Evolutionary conservation across 2,888 invertebrate species (phyloP).

Genomic region (Cheilosia variabilis): DNA sequence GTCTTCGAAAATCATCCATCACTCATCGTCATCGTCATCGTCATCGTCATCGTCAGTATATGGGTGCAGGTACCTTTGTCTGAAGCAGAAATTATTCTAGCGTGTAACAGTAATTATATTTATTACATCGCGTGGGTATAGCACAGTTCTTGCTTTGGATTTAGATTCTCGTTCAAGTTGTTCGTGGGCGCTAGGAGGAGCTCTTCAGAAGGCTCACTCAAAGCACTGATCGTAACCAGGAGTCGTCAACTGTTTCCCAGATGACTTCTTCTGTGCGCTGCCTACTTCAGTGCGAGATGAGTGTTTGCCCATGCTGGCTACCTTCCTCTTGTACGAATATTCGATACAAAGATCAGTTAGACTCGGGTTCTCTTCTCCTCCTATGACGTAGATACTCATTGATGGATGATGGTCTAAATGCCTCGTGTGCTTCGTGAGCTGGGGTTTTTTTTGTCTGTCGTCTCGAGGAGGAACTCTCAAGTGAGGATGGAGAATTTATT

Average conservation of each 20-base stretch:
- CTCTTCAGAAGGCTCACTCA: constrained; percentile 42
- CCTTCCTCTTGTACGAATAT: constrained; percentile 6
- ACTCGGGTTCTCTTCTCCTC: not conserved
- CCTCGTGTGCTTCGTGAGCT: constrained; percentile 60
- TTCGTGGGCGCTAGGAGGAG: constrained; percentile 46
- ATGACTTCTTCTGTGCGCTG: constrained; percentile 28
- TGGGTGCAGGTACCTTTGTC: not conserved
- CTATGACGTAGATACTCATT: constrained; percentile 52
- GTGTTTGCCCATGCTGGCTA: constrained; percentile 45
- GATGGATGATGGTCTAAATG: constrained; percentile 60
- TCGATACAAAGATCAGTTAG: constrained; percentile 9
- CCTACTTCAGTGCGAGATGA: constrained; percentile 35
- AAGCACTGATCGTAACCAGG: constrained; percentile 40
- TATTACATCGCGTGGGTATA: constrained; percentile 41
- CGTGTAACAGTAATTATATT: constrained; percentile 55
- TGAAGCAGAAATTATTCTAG: constrained; percentile 20
- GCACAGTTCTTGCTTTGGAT: constrained; percentile 22
- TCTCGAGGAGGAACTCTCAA: constrained; percentile 31
- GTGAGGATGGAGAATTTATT: constrained; percentile 42
- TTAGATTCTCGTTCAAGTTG: constrained; percentile 3
- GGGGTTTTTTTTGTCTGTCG: constrained; percentile 1
- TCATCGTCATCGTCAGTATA: not conserved
- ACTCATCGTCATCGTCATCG: not conserved
- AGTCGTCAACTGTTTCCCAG: constrained; percentile 40
- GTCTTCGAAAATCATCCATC: not conserved